Evolutionary conservation across 2,888 invertebrate genomes (phyloP).

Genomic region (Saturnia japonica): DNA sequence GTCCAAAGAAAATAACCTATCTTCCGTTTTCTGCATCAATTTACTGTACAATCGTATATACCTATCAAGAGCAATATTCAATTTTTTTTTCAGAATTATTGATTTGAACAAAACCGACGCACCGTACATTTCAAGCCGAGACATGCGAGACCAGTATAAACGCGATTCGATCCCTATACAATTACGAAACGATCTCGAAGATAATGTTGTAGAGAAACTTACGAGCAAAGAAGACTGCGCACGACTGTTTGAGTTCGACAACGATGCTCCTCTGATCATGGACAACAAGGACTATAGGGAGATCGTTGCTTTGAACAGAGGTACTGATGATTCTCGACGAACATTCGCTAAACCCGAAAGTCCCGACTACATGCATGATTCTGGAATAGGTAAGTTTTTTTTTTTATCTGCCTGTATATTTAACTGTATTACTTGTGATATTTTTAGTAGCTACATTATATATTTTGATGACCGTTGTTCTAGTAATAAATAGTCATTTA

Average conservation of each 20-base stretch:
- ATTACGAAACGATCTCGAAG: conserved; percentile 55
- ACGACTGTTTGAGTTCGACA: conserved; percentile 82
- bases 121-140: conserved; percentile 69
- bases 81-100: conserved; percentile 67
- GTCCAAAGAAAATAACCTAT: too few relatives aligned
- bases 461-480: too few relatives aligned
- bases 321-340: conserved; percentile 75
- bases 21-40: too few relatives aligned
- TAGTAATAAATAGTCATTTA: too few relatives aligned
- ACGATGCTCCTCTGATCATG: conserved; percentile 77
- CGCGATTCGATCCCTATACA: conserved; percentile 59
- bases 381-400: conserved; percentile 70
- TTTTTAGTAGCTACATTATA: background rate
- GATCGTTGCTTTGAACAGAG: conserved; percentile 75
- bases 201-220: conserved; percentile 72
- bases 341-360: conserved; percentile 76
- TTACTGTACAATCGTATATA: too few relatives aligned
- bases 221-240: conserved; percentile 75
- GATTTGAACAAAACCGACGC: conserved; percentile 75
- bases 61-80: too few relatives aligned
- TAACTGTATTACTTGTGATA: background rate
- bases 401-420: background rate
- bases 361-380: conserved; percentile 80
- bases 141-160: conserved; percentile 61
- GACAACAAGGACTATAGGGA: conserved; percentile 76